These are phyloP conservation scores for Dermolepida albohirtum DNA, from an alignment of 2,888 invertebrate species.

Conservation along the genomic window DNA sequence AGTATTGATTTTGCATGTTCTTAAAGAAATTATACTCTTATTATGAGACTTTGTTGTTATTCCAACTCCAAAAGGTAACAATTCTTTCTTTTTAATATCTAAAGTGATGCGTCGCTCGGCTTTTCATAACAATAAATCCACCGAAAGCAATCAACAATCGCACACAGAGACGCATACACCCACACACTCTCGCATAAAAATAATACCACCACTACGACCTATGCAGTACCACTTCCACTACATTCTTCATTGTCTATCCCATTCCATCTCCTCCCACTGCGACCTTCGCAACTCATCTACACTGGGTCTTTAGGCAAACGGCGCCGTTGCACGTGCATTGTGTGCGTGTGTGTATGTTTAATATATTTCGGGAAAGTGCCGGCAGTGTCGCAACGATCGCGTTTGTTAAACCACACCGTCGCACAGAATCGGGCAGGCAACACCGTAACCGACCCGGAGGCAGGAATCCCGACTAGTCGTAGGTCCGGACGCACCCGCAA, in stretches of 20 bases:
- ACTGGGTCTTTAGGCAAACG: constrained; percentile 32
- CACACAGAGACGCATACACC: too few species aligned
- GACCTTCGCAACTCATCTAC: constrained; percentile 34
- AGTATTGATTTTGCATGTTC: constrained; percentile 27
- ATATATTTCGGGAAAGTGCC: constrained; percentile 26
- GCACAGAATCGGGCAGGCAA: too few species aligned
- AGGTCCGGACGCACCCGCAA: constrained; percentile 53
- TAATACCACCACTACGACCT: too few species aligned
- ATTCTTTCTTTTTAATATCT: constrained; percentile 1
- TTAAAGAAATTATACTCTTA: constrained; percentile 16
- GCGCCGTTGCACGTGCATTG: constrained; percentile 31
- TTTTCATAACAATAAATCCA: too few species aligned
- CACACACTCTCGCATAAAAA: too few species aligned
- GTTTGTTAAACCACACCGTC: constrained; percentile 3
- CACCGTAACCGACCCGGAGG: constrained; percentile 18
- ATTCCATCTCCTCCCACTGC: not conserved
- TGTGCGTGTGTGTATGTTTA: constrained; percentile 10
- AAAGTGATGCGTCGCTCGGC: constrained; percentile 1
- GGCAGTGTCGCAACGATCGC: constrained; percentile 31
- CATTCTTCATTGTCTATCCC: constrained; percentile 22
- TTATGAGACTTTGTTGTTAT: constrained; percentile 32
- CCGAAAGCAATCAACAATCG: too few species aligned
- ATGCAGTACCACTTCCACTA: constrained; percentile 1
- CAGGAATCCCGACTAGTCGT: constrained; percentile 38
- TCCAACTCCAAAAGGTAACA: constrained; percentile 10